A percentile compares a stretch with the other conserved stretches of the same genome.
Evolutionary conservation across 1,140 invertebrate species (phyloP).

Genomic region (Xylocopa sonorina): DNA sequence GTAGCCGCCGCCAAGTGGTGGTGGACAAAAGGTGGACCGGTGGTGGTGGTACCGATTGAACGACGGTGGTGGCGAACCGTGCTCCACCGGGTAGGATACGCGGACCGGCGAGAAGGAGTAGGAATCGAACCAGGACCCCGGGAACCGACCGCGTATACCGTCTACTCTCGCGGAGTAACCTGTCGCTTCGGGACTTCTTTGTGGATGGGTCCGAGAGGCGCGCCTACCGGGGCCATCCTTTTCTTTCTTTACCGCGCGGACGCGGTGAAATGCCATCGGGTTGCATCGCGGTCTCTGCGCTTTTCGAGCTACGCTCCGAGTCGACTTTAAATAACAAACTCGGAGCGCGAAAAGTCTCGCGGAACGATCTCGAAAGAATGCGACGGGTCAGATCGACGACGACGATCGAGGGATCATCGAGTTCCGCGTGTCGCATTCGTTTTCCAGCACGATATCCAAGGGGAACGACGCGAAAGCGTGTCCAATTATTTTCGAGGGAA

Average conservation of each 20-base stretch:
- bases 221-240: background rate
- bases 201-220: background rate
- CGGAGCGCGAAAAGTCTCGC: no score
- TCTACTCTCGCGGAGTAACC: conserved; percentile 57
- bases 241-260: background rate
- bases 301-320: background rate
- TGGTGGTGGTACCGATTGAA: conserved; percentile 47
- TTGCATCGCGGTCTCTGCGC: background rate
- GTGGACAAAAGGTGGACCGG: conserved; percentile 53
- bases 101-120: conserved; percentile 57
- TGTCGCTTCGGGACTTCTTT: conserved; percentile 50
- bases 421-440: no score
- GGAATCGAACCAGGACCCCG: conserved; percentile 59
- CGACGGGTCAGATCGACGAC: no score
- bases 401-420: no score
- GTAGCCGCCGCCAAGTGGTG: conserved; percentile 53
- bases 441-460: no score
- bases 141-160: conserved; percentile 40
- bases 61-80: conserved; percentile 13
- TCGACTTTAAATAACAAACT: no score
- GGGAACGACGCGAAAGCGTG: no score
- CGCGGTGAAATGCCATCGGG: background rate
- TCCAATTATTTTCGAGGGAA: no score
- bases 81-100: conserved; percentile 29
- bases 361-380: no score